Percentiles rank a stretch among this genome's conserved stretches.
Conservation (phyloP, 92 coral and sea anemone species). For the Epizoanthus scotinus region DNA sequence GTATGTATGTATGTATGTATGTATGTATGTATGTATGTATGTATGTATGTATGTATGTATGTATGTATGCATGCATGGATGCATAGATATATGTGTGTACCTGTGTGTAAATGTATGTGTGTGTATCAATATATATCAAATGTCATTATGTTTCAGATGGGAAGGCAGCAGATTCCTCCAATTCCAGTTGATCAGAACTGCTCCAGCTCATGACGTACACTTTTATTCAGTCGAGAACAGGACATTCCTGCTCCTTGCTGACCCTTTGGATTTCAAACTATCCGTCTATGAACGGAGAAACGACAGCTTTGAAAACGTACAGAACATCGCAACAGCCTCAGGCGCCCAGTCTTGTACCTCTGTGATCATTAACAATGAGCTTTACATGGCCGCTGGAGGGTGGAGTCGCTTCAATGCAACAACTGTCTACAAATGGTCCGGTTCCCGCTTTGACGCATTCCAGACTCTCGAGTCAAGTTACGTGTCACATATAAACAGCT, state of each 20-base stretch:
- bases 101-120: too few species aligned
- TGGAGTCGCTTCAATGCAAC: conserved; percentile 22
- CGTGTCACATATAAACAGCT: conserved; percentile 15
- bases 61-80: too few species aligned
- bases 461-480: conserved; percentile 38
- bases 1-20: too few species aligned
- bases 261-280: conserved; percentile 15
- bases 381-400: conserved; percentile 8
- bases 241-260: conserved; percentile 20
- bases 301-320: conserved; percentile 23
- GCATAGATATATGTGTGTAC: too few species aligned
- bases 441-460: neutral
- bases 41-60: too few species aligned
- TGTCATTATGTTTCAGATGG: conserved; percentile 9
- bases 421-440: conserved; percentile 38
- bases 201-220: conserved; percentile 4
- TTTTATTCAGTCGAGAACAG: conserved; percentile 5
- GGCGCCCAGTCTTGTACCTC: conserved; percentile 23
- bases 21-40: too few species aligned
- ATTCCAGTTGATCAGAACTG: conserved; percentile 13
- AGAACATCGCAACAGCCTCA: conserved; percentile 1
- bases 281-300: conserved; percentile 26
- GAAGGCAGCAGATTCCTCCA: conserved; percentile 1
- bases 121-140: neutral
- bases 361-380: conserved; percentile 4